A percentile compares a stretch with the other conserved stretches of the same genome.
phyloP scores from a whole-genome alignment of 2,113 vertebrate genomes.

The Rhinolophus ferrumequinum region DNA sequence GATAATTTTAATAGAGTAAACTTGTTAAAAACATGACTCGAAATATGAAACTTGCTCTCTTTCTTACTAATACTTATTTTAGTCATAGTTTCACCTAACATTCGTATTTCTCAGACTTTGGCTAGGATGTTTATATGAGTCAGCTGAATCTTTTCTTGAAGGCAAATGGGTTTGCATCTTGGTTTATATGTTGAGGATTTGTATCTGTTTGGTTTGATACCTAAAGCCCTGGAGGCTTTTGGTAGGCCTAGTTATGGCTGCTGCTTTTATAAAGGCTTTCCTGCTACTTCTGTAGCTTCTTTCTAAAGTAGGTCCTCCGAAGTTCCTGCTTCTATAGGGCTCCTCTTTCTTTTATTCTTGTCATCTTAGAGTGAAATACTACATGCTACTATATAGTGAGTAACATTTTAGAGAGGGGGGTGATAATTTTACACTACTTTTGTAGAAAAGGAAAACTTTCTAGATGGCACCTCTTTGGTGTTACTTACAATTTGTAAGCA shows the following conservation, averaged over 20 bases:
- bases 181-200: not conserved
- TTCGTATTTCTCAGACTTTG: not conserved
- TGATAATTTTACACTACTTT: conserved; percentile 14
- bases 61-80: not conserved
- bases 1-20: not conserved
- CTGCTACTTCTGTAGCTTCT: conserved; percentile 10
- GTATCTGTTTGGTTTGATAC: not conserved
- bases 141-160: conserved; percentile 4
- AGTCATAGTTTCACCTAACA: not conserved
- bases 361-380: not conserved
- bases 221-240: not conserved
- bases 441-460: not conserved
- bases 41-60: not conserved
- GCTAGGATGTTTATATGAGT: not conserved
- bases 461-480: not conserved
- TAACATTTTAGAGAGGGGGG: conserved; percentile 9
- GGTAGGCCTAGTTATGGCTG: not conserved
- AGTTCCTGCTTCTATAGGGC: not conserved
- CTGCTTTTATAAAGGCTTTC: not conserved
- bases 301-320: conserved; percentile 22
- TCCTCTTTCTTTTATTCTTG: conserved; percentile 9
- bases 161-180: not conserved
- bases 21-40: not conserved
- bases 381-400: not conserved
- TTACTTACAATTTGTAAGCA: not conserved